Evolutionary conservation across 2,113 vertebrate species (phyloP).

Genomic region (Clupea harengus): DNA sequence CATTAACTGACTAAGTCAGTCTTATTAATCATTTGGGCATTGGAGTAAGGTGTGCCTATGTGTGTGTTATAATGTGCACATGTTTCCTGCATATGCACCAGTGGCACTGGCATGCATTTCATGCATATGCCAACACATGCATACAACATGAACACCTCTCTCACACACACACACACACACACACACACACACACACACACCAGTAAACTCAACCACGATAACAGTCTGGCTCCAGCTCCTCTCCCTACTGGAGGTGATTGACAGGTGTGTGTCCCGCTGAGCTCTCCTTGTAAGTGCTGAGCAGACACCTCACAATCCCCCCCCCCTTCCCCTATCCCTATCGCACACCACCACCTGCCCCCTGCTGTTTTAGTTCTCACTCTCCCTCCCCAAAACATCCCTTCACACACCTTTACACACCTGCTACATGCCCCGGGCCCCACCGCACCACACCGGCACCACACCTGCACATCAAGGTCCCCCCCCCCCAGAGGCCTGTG

Average conservation of each 20-base stretch:
- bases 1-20: too few species aligned
- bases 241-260: conserved; percentile 25
- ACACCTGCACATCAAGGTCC: background rate
- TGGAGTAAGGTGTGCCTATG: too few species aligned
- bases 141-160: background rate
- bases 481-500: too few species aligned
- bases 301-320: background rate
- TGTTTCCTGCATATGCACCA: background rate
- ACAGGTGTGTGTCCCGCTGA: conserved; percentile 45
- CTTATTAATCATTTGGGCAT: background rate
- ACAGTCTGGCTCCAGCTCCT: background rate
- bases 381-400: background rate
- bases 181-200: too few species aligned
- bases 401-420: background rate
- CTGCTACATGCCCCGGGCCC: background rate
- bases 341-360: too few species aligned
- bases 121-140: background rate
- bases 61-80: too few species aligned
- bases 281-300: background rate
- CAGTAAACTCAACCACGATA: background rate
- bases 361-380: background rate
- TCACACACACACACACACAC: background rate
- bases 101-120: background rate
- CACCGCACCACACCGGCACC: background rate
- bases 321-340: too few species aligned